Evolutionary conservation across 2,113 vertebrate genomes (phyloP), one percentile per base, ranked within the genome.

Genomic region (Glaucidium brasilianum): DNA sequence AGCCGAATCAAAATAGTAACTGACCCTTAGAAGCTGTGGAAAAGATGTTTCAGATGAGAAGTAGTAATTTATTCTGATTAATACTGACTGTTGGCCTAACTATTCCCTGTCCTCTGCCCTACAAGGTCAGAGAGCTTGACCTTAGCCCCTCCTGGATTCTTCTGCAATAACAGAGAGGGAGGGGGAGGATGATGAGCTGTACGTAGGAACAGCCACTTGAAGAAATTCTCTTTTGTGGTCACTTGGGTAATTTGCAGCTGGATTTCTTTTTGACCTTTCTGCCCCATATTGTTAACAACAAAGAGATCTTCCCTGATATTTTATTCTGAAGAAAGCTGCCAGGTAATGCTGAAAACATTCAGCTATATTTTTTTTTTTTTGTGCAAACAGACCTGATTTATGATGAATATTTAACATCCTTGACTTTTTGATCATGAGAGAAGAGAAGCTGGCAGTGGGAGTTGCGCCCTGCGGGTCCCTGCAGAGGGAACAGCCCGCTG

Each of bases 31-130:
- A 94, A 96, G 50, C 93, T 88, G 89, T 37, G 27, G 89, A 68
- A 96, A 85, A 96, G 90, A 19, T 6, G 19, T 85, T 96, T 94
- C 59, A 66, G 82, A 86, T 67, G 88, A 86, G 75, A 64, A 60
- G 74, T 34, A 49, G 77, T 93, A 85, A 97, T 97, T 97, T 96
- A 97, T 98, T 97, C 97, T 96, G 91, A 56, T 89, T 92, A 96
- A 68, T 21, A 18, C 77, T 91, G 95, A 94, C 90, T 95, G 86
- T 90, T 95, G 86, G 72, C 84, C 21, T 19, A 95, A 93, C 52
- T 76, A 21, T 94, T 95, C 88, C 92, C 96, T 8, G 39, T 76
- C 91, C 92, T 64, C 80, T 83, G 50, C 87, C 92, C 79, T 43
- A 5, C 85, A 83, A 90, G 82, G 91, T 97, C 90, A 78, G 68